Evolutionary conservation across 2,113 vertebrate genomes (phyloP), one percentile per base, ranked within the genome.

Genomic region (Acinonyx jubatus): DNA sequence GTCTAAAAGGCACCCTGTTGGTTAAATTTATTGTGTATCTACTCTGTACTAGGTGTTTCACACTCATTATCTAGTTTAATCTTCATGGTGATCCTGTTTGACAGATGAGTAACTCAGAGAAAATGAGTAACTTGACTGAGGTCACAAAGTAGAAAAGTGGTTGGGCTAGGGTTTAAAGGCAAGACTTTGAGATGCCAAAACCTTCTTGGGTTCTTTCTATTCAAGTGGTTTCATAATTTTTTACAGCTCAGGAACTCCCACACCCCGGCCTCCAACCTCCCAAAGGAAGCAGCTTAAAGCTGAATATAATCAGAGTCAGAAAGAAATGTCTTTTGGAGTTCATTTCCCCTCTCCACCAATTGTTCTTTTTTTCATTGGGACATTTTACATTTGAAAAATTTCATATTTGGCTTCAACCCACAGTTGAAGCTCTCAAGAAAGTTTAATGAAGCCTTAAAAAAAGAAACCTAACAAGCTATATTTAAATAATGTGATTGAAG

Each of bases 401-500:
- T 93, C 21, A 5, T 45, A 69, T 93, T 94, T 97, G 48, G 3
- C 41, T 63, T 89, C 52, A 90, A 68, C 7, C 68, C 80, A 48
- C 83, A 78, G 57, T 82, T 73, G 36, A 89, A 83, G 11, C 36
- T 81, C 76, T 94, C 45, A 68, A 36, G 16, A 84, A 94, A 92
- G n/a, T 95, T 89, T 89, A 94, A 38, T 71, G 66, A 95, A 82
- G n/a, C 14, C 65, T 68, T 81, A 38, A 80, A 81, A 79, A 65
- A 16, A n/a, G 23, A 69, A 12, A 11, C 25, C 4, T 38, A 89
- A 63, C 38, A 82, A 90, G 36, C 61, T 91, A 21, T 96, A 63
- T 80, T 86, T 76, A 90, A 89, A n/a, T 83, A 92, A 90, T 61
- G 4, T 94, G 87, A 96, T 83, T 69, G 33, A 95, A 88, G 50